Base-by-base conservation (phyloP, 2,797 vertebrate genomes). In the Darevskia nairensis region DNA sequence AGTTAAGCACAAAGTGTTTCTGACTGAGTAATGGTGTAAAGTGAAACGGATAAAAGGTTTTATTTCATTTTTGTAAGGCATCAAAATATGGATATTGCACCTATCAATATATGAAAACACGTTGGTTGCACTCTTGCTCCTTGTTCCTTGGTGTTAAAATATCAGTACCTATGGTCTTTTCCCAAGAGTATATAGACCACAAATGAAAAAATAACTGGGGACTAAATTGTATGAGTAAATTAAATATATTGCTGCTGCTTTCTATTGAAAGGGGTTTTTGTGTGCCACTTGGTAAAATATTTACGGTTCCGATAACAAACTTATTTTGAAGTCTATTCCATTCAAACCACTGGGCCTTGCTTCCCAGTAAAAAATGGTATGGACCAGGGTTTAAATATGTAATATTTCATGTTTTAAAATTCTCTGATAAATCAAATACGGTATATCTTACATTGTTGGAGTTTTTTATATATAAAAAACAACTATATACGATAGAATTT, bases 401-500 rank as follows among this genome's bases (percentile, higher is more conserved):
- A 85, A 61, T 3, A 61, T 80, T 0, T 81, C 27, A 0, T 82
- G 19, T 91, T 84, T 89, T 76, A 89, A 84, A 76, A 21, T 77
- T 88, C 0, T 90, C 69, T 87, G 86, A 78, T 93, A 41, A 90
- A 86, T 72, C 72, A 13, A 76, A 55, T 68, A 88, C 77, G 32
- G 88, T 68, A 6, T 75, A 39, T 80, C 92, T 92, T 85, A 93
- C 90, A 87, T 88, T 55, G 50, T 55, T 55, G 50, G 50, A 10
- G 0, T 7, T 61, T 90, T 68, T 90, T 93, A 91, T 85, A 76
- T 17, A 64, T 10, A 25, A 61, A 66, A 91, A 87, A 64, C 59
- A 27, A 92, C 2, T 13, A 80, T 85, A 59, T 87, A 85, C 92
- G 91, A 89, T 78, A 72, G 87, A 94, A 94, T 81, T 21, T 72